Evolutionary conservation across 2,888 invertebrate species (phyloP).

Genomic region (Phragmatobia fuliginosa): DNA sequence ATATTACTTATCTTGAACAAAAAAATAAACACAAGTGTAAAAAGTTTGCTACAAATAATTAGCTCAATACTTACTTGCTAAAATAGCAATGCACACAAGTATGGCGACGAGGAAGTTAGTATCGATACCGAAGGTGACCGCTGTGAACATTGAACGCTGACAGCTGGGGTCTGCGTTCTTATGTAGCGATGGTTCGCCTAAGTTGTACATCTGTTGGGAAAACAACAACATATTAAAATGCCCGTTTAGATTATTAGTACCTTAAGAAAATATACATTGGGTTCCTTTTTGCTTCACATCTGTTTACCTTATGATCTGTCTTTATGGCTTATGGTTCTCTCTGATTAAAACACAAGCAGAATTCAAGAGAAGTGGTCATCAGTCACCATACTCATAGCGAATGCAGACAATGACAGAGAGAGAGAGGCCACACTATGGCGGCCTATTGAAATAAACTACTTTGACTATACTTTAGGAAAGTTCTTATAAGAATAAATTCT

Average conservation of each 20-base stretch:
- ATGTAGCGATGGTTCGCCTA: slow-evolving; percentile 92
- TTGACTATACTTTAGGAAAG: no score
- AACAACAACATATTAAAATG: slow-evolving; percentile 6
- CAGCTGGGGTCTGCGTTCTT: slow-evolving; percentile 91
- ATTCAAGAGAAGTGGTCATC: no score
- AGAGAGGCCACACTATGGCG: no score
- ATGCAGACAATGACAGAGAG: no score
- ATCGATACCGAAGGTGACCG: slow-evolving; percentile 93
- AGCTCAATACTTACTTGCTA: slow-evolving; percentile 90
- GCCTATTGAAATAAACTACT: no score
- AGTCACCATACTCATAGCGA: no score
- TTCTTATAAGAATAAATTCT: no score
- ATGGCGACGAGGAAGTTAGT: slow-evolving; percentile 96
- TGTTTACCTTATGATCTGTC: no score
- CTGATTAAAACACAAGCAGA: no score
- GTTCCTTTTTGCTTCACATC: no score
- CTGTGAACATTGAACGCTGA: slow-evolving; percentile 90
- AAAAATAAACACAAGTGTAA: not conserved
- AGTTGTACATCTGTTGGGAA: slow-evolving; percentile 91
- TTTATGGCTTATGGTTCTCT: no score
- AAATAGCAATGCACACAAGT: slow-evolving; percentile 93
- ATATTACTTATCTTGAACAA: no score
- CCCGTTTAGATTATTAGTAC: not conserved
- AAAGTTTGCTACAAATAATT: not conserved
- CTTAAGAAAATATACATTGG: not conserved